Percentiles rank a stretch among this genome's conserved stretches.
phyloP scores from a whole-genome alignment of 2,113 vertebrate genomes.

The Misgurnus anguillicaudatus region DNA sequence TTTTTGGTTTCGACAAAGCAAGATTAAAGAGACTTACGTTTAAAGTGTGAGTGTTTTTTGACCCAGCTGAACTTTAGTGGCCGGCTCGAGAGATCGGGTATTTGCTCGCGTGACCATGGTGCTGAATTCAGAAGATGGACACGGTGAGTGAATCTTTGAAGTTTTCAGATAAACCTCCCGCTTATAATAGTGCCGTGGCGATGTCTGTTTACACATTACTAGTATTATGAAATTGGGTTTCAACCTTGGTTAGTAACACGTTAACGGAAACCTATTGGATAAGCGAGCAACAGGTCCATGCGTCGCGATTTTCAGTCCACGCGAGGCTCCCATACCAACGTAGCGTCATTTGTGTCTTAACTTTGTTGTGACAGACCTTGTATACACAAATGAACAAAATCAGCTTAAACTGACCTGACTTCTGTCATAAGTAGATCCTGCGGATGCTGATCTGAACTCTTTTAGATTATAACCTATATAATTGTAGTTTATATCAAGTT shows the following conservation, averaged over 20 bases:
- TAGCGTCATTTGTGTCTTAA: too few species aligned
- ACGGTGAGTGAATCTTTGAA: constrained; percentile 43
- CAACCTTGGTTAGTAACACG: background rate
- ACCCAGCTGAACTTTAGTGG: background rate
- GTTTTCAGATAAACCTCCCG: background rate
- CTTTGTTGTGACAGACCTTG: too few species aligned
- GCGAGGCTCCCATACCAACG: too few species aligned
- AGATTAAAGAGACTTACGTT: background rate
- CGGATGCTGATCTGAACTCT: too few species aligned
- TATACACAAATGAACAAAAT: too few species aligned
- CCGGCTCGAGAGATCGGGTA: background rate
- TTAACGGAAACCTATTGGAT: background rate
- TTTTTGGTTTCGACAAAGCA: background rate
- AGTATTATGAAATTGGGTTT: background rate
- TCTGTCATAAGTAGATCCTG: too few species aligned
- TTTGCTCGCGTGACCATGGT: constrained; percentile 43
- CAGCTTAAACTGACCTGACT: too few species aligned
- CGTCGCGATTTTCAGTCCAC: background rate
- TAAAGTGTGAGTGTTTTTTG: background rate
- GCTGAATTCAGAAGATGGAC: constrained; percentile 52
- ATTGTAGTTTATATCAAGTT: too few species aligned
- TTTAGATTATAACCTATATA: too few species aligned
- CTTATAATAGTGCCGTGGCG: background rate
- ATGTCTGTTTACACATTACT: background rate
- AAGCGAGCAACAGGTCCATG: constrained; percentile 30